Conservation (phyloP, 2,797 vertebrate species). For the Knipowitschia caucasica region DNA sequence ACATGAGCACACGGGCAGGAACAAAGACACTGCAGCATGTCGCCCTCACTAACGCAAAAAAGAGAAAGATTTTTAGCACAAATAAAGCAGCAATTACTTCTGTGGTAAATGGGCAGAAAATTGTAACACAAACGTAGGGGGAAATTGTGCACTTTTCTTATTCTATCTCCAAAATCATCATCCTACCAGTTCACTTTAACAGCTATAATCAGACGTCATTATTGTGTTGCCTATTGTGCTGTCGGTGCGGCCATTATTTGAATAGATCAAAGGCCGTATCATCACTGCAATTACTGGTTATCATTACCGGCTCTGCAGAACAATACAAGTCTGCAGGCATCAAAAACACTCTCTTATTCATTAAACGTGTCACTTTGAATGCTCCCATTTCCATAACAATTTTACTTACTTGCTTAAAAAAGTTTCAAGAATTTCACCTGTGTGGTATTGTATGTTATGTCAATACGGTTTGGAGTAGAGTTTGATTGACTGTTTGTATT, state of each 20-base stretch:
- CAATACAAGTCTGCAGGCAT: slow-evolving; percentile 15
- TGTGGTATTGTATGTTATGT: not conserved
- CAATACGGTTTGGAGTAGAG: too few relatives aligned
- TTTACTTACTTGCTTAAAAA: not conserved
- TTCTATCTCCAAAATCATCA: slow-evolving; percentile 46
- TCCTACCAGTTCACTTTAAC: slow-evolving; percentile 33
- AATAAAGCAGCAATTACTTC: slow-evolving; percentile 53
- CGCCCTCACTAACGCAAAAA: slow-evolving; percentile 40
- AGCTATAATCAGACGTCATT: slow-evolving; percentile 48
- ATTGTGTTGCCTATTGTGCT: slow-evolving; percentile 30
- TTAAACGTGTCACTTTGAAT: slow-evolving; percentile 2
- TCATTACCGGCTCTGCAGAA: slow-evolving; percentile 38
- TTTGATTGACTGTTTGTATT: too few relatives aligned
- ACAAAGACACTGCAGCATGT: slow-evolving; percentile 36
- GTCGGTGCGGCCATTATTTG: slow-evolving; percentile 31
- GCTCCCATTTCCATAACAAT: not conserved
- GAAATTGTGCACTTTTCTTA: slow-evolving; percentile 46
- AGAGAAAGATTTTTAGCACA: slow-evolving; percentile 45
- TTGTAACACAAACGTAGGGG: slow-evolving; percentile 23
- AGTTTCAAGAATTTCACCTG: not conserved
- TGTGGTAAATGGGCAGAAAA: slow-evolving; percentile 37
- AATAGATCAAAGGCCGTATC: slow-evolving; percentile 38
- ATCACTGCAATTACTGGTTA: slow-evolving; percentile 30
- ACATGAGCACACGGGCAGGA: slow-evolving; percentile 37
- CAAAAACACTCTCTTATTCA: slow-evolving; percentile 6